Evolutionary conservation across 2,797 vertebrate genomes (phyloP).

Genomic region (Bryconaethiops microstoma): DNA sequence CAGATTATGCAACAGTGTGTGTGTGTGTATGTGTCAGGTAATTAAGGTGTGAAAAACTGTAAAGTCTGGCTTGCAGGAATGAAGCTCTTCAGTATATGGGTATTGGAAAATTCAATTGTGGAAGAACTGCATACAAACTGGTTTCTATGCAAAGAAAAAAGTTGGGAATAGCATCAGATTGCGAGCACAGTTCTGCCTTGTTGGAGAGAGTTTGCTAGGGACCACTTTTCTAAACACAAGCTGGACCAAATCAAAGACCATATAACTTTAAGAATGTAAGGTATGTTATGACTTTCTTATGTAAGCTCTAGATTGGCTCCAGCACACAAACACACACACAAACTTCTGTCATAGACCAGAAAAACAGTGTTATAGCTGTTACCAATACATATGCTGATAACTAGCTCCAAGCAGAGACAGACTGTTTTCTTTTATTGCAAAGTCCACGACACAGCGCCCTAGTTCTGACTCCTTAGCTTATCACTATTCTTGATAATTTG

Average conservation of each 20-base stretch:
- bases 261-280: conserved; percentile 6
- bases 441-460: not conserved
- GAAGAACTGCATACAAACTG: not conserved
- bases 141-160: not conserved
- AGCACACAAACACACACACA: conserved; percentile 18
- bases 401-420: conserved; percentile 26
- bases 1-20: not conserved
- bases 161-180: not conserved
- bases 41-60: not conserved
- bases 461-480: conserved; percentile 16
- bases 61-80: not conserved
- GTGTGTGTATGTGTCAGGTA: not conserved
- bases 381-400: conserved; percentile 10
- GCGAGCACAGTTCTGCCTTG: not conserved
- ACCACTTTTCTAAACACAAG: not conserved
- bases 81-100: not conserved
- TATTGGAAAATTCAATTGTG: not conserved
- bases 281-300: conserved; percentile 26
- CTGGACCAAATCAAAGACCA: not conserved
- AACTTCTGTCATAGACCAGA: conserved; percentile 17
- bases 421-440: conserved; percentile 13
- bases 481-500: not conserved
- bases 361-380: not conserved
- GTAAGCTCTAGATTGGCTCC: conserved; percentile 19
- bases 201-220: not conserved